These are phyloP conservation scores for Macrochelys suwanniensis DNA, from an alignment of 2,797 vertebrate species.

Conservation along the genomic window DNA sequence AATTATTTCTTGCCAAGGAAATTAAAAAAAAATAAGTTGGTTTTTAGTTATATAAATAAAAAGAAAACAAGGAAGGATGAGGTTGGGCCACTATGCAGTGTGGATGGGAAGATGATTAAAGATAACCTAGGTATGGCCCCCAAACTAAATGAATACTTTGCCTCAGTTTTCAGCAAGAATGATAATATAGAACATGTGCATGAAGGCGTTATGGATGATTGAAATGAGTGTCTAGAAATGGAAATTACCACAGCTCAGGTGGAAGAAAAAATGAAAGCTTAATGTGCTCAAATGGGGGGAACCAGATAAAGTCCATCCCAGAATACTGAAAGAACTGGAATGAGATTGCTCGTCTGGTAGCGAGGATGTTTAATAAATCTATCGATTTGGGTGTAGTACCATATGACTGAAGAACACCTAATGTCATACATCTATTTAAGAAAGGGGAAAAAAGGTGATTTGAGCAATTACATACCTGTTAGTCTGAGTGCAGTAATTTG, in stretches of 20 bases:
- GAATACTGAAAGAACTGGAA: not conserved
- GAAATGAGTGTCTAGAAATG: not conserved
- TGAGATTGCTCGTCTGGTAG: not conserved
- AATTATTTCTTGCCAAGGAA: not conserved
- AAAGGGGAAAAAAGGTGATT: not conserved
- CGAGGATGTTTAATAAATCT: not conserved
- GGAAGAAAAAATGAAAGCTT: not conserved
- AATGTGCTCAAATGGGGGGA: not conserved
- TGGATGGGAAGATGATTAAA: not conserved
- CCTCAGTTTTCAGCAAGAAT: not conserved
- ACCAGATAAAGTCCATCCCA: not conserved
- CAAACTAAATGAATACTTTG: not conserved
- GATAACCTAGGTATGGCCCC: not conserved
- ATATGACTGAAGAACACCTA: not conserved
- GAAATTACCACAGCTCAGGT: not conserved
- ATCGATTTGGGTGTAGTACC: not conserved
- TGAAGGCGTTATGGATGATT: not conserved
- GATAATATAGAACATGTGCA: not conserved
- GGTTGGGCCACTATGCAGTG: not conserved
- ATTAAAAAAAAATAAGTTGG: not conserved
- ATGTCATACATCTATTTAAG: not conserved
- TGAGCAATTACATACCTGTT: not conserved
- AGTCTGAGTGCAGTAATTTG: not conserved
- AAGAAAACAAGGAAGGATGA: not conserved
- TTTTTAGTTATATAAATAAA: not conserved